Base-by-base conservation (phyloP, 2,797 vertebrate species). In the Chrosomus eos region DNA sequence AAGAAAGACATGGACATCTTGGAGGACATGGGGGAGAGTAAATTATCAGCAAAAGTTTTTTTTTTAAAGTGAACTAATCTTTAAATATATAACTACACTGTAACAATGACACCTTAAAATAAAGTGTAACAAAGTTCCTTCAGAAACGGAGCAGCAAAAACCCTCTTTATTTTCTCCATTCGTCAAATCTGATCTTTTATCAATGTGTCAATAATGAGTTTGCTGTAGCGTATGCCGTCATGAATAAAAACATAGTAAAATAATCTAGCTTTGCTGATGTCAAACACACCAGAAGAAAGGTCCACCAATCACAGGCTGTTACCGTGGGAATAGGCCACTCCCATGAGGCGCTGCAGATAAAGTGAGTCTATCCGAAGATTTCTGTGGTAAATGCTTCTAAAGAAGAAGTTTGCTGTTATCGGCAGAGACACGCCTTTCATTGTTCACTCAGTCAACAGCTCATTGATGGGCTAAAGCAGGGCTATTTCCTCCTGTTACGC, bases 401-500 rank as follows among this genome's bases (percentile, higher is more conserved):
- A 74, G 45, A 74, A 33, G 51, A 3, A 3, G 33, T 76, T 74
- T 18, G 28, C 70, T 19, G 70, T 48, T 21, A 19, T 73, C 43
- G 19, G 26, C 48, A 7, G 28, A 19, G 53, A 77, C 53, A 19
- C 23, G 5, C 53, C 48, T 60, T 26, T 40, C 74, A 77, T 77
- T 77, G 74, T 77, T 77, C 33, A 3, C 18, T 33, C 33, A 28
- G 73, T 80, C 83, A 82, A 79, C 78, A 88, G 62, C 53, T 7
- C 55, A 58, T 74, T 3, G 75, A 40, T 18, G 8, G n/a, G n/a
- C 36, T 77, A 77, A 77, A 40, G 28, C 28, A 10, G 26, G 74
- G 2, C 0, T 64, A 64, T 80, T 83, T 81, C 81, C 88, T 81
- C 78, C 81, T 72, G 82, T 87, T 85, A 82, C 55, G 82, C 74